phyloP scores from a whole-genome alignment of 2,797 vertebrate species.

The Diglossa cyanea region DNA sequence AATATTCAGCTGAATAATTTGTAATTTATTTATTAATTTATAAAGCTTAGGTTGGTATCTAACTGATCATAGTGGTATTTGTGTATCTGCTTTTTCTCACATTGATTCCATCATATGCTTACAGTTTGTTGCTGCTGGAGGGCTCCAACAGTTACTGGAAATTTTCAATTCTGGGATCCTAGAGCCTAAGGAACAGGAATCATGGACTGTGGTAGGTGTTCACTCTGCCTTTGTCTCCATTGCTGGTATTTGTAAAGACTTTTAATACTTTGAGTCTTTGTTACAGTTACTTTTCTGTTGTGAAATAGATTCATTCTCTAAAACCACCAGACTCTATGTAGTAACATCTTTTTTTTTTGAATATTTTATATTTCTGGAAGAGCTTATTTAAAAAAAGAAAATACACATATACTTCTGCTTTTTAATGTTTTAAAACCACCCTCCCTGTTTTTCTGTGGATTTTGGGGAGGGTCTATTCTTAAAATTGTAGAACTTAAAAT shows the following conservation, averaged over 20 bases:
- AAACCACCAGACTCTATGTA: neutral
- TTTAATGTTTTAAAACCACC: neutral
- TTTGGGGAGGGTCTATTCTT: neutral
- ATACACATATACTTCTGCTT: neutral
- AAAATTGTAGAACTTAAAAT: neutral
- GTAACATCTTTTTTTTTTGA: neutral
- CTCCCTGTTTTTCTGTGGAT: neutral
- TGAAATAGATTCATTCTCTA: neutral
- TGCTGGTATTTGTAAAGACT: neutral
- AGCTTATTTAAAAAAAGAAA: neutral
- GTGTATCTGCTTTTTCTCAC: conserved; percentile 8
- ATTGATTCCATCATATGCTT: conserved; percentile 9
- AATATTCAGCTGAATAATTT: neutral
- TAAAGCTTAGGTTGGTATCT: neutral
- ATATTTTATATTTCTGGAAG: neutral
- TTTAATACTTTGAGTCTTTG: neutral
- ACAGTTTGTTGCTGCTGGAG: conserved; percentile 96
- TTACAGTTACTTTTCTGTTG: neutral
- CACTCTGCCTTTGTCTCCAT: neutral
- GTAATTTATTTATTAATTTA: neutral
- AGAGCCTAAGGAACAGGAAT: conserved; percentile 95
- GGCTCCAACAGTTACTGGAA: conserved; percentile 93
- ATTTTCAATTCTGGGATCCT: conserved; percentile 97
- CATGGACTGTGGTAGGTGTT: conserved; percentile 93
- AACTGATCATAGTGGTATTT: neutral